Percentiles rank a stretch among this genome's conserved stretches.
Conservation (phyloP, 2,797 vertebrate genomes). For the Gymnoscopelus braueri region DNA sequence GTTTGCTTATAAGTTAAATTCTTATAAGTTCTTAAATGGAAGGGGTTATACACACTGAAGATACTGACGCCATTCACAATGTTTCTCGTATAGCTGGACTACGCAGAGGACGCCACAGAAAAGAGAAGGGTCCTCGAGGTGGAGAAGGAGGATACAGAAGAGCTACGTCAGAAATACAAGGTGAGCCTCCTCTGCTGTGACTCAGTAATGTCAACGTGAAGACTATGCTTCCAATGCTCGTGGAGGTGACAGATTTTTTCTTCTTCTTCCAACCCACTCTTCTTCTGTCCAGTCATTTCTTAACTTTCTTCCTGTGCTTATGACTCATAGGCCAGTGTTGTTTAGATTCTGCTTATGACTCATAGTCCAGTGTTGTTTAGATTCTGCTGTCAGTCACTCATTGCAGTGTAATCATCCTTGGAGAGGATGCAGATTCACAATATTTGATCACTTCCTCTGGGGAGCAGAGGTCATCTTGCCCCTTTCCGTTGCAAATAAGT, state of each 20-base stretch:
- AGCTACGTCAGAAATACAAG: slow-evolving; percentile 98
- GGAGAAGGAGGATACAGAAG: slow-evolving; percentile 98
- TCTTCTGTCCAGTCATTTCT: background rate
- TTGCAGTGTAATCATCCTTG: background rate
- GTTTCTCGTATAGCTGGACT: slow-evolving; percentile 86
- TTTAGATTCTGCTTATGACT: slow-evolving; percentile 10
- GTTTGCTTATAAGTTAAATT: too few relatives aligned
- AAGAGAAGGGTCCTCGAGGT: slow-evolving; percentile 95
- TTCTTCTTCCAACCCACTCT: background rate
- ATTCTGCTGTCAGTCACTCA: slow-evolving; percentile 3
- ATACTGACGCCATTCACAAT: too few relatives aligned
- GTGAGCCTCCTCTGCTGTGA: slow-evolving; percentile 65
- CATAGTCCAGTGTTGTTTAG: slow-evolving; percentile 3
- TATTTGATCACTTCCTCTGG: slow-evolving; percentile 1
- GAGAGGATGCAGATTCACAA: background rate
- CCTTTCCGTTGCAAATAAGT: background rate
- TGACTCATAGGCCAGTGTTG: slow-evolving; percentile 9
- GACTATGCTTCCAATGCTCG: background rate
- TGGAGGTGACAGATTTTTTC: background rate
- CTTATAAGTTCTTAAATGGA: too few relatives aligned
- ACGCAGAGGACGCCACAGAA: slow-evolving; percentile 98
- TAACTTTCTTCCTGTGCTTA: slow-evolving; percentile 1
- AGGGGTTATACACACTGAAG: background rate
- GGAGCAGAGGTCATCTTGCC: slow-evolving; percentile 2
- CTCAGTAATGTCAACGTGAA: background rate